These are phyloP conservation scores for Anolis apletophallus DNA, from an alignment of 2,797 vertebrate species.

Conservation along the genomic window DNA sequence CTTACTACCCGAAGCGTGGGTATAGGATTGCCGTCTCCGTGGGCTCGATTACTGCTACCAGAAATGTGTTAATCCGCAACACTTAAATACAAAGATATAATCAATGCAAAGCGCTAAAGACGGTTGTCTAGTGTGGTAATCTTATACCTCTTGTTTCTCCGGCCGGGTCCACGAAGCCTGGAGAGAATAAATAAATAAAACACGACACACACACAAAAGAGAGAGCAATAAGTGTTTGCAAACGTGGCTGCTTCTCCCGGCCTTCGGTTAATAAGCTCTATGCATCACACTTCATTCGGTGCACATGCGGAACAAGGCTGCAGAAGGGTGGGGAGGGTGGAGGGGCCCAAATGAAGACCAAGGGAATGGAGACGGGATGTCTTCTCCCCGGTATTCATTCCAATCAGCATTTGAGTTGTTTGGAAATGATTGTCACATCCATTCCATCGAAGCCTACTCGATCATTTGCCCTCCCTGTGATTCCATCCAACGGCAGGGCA, in stretches of 20 bases:
- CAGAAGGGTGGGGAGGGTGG: neutral
- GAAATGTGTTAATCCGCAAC: slow-evolving; percentile 73
- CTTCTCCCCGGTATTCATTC: slow-evolving; percentile 43
- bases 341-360: slow-evolving; percentile 7
- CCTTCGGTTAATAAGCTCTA: slow-evolving; percentile 51
- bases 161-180: slow-evolving; percentile 99
- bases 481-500: neutral
- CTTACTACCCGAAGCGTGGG: neutral
- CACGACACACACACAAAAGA: slow-evolving; percentile 70
- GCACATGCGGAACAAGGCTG: slow-evolving; percentile 77
- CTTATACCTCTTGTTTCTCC: slow-evolving; percentile 98
- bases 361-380: slow-evolving; percentile 3
- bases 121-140: slow-evolving; percentile 86
- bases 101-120: slow-evolving; percentile 59
- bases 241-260: slow-evolving; percentile 65
- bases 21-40: slow-evolving; percentile 46
- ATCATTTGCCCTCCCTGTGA: neutral
- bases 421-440: neutral
- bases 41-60: slow-evolving; percentile 69
- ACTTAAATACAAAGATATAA: slow-evolving; percentile 59
- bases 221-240: slow-evolving; percentile 88
- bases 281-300: slow-evolving; percentile 73
- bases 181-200: slow-evolving; percentile 92
- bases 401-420: neutral
- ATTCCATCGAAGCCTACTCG: neutral